Base-by-base conservation (phyloP, 2,888 invertebrate species). In the Tipula lateralis region DNA sequence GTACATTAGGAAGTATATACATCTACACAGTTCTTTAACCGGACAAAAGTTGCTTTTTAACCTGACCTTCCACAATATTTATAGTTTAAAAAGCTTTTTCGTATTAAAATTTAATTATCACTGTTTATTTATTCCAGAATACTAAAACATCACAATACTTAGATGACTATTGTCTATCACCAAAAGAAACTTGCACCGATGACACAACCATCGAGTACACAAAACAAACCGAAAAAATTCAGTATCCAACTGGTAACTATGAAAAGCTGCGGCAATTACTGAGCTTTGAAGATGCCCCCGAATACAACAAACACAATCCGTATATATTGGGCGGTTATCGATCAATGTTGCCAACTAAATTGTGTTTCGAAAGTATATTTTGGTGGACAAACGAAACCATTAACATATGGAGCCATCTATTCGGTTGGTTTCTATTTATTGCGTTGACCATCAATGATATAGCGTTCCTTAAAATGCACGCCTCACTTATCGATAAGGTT, bases 351-450 rank as follows among this genome's bases (percentile, higher is more conserved):
- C 94, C 95, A 5, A 95, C 95, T n/a, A 93, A 93, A 89, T 91
- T 96, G 87, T 97, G 97, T 88, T 91, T 97, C 89, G 96, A 96
- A 91, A 98, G 98, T 89, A 92, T 97, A 88, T 97, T 98, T 91
- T 96, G 97, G 94, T 97, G 97, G 97, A 98, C 96, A 85, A 99
- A 99, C 89, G 99, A 99, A 91, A 98, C 98, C 0, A 89, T 99
- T 89, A 99, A 99, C 89, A 98, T 99, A 88, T 99, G 99, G 99
- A 97, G 97, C 83, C 99, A 99, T 89, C 92, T 99, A 88, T 95
- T 96, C 87, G 96, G 96, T 9, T 95, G 95, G 91, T 92, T 95
- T 89, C 91, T 98, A 84, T 96, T 99, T 88, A 91, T 96, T 85
- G 94, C 94, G 84, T 91, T 98, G 87, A 96, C 97, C 29, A 92